phyloP scores from a whole-genome alignment of 1,140 invertebrate species.

The Drosophila nikananu region DNA sequence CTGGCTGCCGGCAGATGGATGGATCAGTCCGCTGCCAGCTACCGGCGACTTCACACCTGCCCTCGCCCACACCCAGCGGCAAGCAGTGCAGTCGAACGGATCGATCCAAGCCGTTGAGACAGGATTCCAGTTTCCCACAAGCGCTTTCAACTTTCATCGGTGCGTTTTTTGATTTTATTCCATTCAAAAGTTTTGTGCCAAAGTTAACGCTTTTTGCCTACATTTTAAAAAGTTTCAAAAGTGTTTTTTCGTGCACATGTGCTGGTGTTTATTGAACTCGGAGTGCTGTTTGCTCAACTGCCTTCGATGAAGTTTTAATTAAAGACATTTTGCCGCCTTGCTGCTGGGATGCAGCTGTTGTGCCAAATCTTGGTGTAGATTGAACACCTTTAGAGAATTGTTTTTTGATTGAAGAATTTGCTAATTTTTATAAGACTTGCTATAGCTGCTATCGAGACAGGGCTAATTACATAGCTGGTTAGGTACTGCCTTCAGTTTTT shows the following conservation, averaged over 20 bases:
- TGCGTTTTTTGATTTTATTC: constrained; percentile 22
- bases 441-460: not conserved
- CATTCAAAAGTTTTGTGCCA: constrained; percentile 17
- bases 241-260: constrained; percentile 25
- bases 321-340: constrained; percentile 39
- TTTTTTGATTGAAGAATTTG: constrained; percentile 4
- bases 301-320: constrained; percentile 59
- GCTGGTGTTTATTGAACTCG: constrained; percentile 42
- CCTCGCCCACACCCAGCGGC: constrained; percentile 26
- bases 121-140: constrained; percentile 24
- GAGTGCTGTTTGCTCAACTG: constrained; percentile 60
- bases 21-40: constrained; percentile 72
- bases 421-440: not conserved
- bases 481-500: not conserved
- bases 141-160: constrained; percentile 32
- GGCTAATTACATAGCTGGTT: not conserved
- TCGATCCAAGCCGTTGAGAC: constrained; percentile 18
- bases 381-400: not conserved
- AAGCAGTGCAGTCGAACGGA: constrained; percentile 42
- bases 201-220: constrained; percentile 25
- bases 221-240: not conserved
- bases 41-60: constrained; percentile 76
- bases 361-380: not conserved
- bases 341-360: constrained; percentile 12
- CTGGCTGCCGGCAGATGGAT: constrained; percentile 34